phyloP scores from a whole-genome alignment of 2,888 invertebrate genomes.

The Gari tellinella region DNA sequence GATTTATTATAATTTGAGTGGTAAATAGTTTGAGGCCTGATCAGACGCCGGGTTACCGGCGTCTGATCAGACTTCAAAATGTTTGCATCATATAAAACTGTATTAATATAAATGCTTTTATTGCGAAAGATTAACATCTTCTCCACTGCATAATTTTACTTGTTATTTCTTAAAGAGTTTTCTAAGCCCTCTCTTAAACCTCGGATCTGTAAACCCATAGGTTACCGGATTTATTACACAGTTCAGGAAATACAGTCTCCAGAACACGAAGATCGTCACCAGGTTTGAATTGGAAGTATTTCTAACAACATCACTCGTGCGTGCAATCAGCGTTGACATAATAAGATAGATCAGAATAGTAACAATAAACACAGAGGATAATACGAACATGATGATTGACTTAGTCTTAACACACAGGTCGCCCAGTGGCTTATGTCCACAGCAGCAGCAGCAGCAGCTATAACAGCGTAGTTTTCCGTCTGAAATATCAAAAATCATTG shows the following conservation, averaged over 20 bases:
- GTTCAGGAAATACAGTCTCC: slow-evolving; percentile 43
- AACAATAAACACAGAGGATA: slow-evolving; percentile 35
- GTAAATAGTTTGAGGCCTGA: too few relatives aligned
- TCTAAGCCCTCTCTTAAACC: slow-evolving; percentile 34
- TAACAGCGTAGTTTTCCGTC: too few relatives aligned
- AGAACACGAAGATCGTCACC: slow-evolving; percentile 39
- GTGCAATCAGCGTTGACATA: slow-evolving; percentile 25
- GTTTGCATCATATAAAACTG: too few relatives aligned
- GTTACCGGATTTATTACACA: slow-evolving; percentile 40
- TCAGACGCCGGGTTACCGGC: too few relatives aligned
- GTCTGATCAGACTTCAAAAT: too few relatives aligned
- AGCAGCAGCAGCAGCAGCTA: neutral
- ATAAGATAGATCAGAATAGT: slow-evolving; percentile 35
- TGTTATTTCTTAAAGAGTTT: slow-evolving; percentile 1
- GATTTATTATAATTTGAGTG: too few relatives aligned
- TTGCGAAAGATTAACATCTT: too few relatives aligned
- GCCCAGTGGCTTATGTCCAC: neutral
- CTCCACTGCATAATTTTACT: too few relatives aligned
- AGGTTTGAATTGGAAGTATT: slow-evolving; percentile 15
- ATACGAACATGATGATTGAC: slow-evolving; percentile 39
- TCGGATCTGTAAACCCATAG: slow-evolving; percentile 42
- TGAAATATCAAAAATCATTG: too few relatives aligned
- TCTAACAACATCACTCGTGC: slow-evolving; percentile 11
- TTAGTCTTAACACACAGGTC: slow-evolving; percentile 10
- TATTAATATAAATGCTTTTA: too few relatives aligned